Evolutionary conservation across 2,797 vertebrate genomes (phyloP).

Genomic region (Sus cebifrons): DNA sequence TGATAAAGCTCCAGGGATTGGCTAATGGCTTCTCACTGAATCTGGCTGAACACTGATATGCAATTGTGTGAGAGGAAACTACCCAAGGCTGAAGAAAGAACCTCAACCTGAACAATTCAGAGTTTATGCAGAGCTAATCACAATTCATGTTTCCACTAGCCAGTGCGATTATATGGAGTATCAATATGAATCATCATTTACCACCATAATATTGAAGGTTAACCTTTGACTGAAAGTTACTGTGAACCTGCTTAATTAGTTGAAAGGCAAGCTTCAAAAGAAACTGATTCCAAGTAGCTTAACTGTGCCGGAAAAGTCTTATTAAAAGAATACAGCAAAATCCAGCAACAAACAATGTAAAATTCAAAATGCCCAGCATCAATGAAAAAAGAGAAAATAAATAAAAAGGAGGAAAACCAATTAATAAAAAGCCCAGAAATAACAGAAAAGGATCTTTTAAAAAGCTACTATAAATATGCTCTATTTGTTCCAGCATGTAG

Average conservation of each 20-base stretch:
- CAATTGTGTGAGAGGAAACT: neutral
- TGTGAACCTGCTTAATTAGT: neutral
- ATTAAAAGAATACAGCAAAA: neutral
- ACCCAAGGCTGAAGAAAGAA: neutral
- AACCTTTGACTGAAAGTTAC: neutral
- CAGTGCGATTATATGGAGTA: neutral
- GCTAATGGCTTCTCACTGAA: neutral
- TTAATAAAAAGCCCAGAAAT: conserved; percentile 15
- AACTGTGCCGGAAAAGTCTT: neutral
- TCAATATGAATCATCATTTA: neutral
- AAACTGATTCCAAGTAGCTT: neutral
- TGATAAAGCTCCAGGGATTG: neutral
- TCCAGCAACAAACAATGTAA: neutral
- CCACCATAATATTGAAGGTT: neutral
- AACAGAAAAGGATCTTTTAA: neutral
- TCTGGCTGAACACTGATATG: neutral
- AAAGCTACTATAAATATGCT: neutral
- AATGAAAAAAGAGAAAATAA: conserved; percentile 29
- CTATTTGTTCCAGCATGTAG: neutral
- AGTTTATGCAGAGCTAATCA: neutral
- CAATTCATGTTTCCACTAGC: neutral
- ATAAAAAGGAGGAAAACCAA: neutral
- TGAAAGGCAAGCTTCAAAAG: conserved; percentile 5
- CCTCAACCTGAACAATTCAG: neutral
- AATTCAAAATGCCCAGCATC: neutral